Conservation (phyloP, 2,113 vertebrate genomes). For the Scomber scombrus region DNA sequence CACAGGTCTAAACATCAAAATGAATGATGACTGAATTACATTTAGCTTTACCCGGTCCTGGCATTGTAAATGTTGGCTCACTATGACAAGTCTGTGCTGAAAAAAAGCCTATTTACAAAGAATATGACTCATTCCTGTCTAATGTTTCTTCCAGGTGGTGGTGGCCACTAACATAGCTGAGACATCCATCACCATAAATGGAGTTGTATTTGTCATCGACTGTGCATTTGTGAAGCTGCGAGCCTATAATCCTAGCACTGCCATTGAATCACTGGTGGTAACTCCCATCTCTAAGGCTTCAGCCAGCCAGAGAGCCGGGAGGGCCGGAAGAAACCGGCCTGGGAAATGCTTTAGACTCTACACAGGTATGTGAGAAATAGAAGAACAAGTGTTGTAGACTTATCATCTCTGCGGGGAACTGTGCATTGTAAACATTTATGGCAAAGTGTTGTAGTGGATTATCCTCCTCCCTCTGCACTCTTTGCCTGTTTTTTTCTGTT, state of each 20-base stretch:
- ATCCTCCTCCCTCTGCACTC: neutral
- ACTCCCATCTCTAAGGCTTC: conserved; percentile 97
- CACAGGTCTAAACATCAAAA: too few species aligned
- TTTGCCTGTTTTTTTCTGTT: conserved; percentile 2
- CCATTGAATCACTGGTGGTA: conserved; percentile 95
- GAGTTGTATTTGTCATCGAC: conserved; percentile 93
- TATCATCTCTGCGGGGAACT: neutral
- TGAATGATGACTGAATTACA: too few species aligned
- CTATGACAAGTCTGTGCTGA: too few species aligned
- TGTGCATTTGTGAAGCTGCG: conserved; percentile 97
- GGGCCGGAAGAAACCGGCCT: conserved; percentile 92
- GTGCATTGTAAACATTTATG: conserved; percentile 1
- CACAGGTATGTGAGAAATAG: conserved; percentile 86
- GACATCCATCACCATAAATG: conserved; percentile 96
- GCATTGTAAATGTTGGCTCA: too few species aligned
- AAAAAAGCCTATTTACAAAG: neutral
- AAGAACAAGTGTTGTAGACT: neutral
- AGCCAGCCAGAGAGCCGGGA: conserved; percentile 93
- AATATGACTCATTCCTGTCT: neutral
- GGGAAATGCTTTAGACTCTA: conserved; percentile 97
- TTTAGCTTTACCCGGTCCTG: too few species aligned
- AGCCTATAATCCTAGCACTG: conserved; percentile 94
- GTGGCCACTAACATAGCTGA: conserved; percentile 98
- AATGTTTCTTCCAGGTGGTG: conserved; percentile 87
- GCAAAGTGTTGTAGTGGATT: neutral